These are phyloP conservation scores for Nymphalis c-album DNA, from an alignment of 2,888 invertebrate species.

Conservation along the genomic window DNA sequence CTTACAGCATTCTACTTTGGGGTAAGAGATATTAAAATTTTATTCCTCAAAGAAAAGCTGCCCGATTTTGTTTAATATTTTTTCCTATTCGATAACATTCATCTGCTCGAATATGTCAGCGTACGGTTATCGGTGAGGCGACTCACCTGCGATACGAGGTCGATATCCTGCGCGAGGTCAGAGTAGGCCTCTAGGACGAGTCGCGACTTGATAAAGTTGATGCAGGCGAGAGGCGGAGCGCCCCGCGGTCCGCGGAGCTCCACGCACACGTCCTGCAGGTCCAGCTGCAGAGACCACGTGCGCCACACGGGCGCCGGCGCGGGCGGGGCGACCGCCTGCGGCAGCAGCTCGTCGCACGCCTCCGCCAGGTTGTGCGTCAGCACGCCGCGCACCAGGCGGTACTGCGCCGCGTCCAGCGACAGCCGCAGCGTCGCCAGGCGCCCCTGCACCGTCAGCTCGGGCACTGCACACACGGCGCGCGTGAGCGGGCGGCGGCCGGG, in stretches of 20 bases:
- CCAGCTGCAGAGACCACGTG: slow-evolving; percentile 88
- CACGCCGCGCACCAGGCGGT: slow-evolving; percentile 92
- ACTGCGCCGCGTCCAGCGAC: slow-evolving; percentile 91
- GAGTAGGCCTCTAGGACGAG: slow-evolving; percentile 92
- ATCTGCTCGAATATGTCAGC: too few relatives aligned
- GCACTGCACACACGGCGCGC: slow-evolving; percentile 68
- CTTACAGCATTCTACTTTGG: too few relatives aligned
- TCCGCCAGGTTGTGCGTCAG: slow-evolving; percentile 95
- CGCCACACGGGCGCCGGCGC: slow-evolving; percentile 82
- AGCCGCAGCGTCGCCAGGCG: slow-evolving; percentile 92
- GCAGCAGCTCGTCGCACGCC: slow-evolving; percentile 68
- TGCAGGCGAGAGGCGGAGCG: slow-evolving; percentile 86
- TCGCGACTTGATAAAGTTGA: slow-evolving; percentile 95
- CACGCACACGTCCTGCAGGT: slow-evolving; percentile 92
- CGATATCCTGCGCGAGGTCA: slow-evolving; percentile 94
- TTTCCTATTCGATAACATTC: too few relatives aligned
- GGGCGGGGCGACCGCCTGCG: slow-evolving; percentile 38
- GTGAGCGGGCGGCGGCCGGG: background rate
- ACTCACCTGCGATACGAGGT: slow-evolving; percentile 91
- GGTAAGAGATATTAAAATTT: background rate
- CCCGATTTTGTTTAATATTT: background rate
- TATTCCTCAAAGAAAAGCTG: too few relatives aligned
- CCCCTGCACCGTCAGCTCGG: slow-evolving; percentile 93
- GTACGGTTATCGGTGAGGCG: too few relatives aligned
- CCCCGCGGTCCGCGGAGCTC: slow-evolving; percentile 83